These are phyloP conservation scores for Excalfactoria chinensis DNA, from an alignment of 2,113 vertebrate genomes.

Conservation along the genomic window DNA sequence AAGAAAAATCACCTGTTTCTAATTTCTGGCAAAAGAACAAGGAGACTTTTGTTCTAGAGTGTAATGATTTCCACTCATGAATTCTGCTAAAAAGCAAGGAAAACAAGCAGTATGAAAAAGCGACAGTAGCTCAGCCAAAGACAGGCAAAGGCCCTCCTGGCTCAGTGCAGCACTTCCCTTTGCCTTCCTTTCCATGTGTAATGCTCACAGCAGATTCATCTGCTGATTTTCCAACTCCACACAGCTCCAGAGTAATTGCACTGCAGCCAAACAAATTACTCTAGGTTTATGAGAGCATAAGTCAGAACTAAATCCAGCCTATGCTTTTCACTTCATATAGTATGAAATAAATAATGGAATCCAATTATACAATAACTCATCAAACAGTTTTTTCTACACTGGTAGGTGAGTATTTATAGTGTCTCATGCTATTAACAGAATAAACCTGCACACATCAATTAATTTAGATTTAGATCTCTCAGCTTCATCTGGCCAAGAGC, in stretches of 20 bases:
- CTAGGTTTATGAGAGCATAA: background rate
- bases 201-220: background rate
- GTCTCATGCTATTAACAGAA: background rate
- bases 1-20: background rate
- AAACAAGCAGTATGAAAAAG: background rate
- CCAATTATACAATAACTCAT: background rate
- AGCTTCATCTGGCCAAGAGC: background rate
- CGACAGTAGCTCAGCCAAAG: background rate
- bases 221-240: background rate
- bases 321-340: background rate
- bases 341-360: constrained; percentile 31
- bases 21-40: background rate
- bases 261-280: constrained; percentile 28
- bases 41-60: background rate
- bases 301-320: constrained; percentile 6
- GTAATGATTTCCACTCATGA: background rate
- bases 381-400: background rate
- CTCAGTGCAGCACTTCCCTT: background rate
- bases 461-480: background rate
- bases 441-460: background rate
- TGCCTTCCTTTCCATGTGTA: background rate
- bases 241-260: constrained; percentile 19
- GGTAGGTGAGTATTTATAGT: background rate
- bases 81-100: constrained; percentile 10
- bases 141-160: background rate